These are phyloP conservation scores for Mya arenaria DNA, from an alignment of 1,140 invertebrate species.

Conservation along the genomic window DNA sequence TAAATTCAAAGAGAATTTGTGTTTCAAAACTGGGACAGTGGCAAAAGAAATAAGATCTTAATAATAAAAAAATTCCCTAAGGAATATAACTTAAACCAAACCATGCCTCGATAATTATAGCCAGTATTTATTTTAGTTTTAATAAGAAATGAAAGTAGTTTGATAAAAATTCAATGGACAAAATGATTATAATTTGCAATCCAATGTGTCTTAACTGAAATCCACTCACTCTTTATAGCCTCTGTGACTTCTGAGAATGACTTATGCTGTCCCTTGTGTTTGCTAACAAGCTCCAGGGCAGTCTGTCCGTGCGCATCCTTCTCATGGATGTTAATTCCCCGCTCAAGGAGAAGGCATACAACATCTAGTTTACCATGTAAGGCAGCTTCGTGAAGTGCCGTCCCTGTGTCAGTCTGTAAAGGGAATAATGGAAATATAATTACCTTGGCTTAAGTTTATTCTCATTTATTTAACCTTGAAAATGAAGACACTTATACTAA, in stretches of 20 bases:
- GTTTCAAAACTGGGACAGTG: no score
- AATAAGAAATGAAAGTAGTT: no score
- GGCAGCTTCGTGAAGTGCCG: slow-evolving; percentile 96
- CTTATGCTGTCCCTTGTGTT: slow-evolving; percentile 91
- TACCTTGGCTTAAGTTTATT: no score
- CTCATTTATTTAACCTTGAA: no score
- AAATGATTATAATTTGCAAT: neutral
- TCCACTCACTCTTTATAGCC: no score
- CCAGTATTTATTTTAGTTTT: no score
- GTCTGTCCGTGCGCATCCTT: slow-evolving; percentile 90
- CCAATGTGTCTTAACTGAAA: no score
- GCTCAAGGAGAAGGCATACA: slow-evolving; percentile 90
- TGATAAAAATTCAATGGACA: neutral
- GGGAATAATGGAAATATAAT: slow-evolving; percentile 14
- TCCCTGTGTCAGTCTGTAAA: slow-evolving; percentile 91
- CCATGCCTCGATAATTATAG: no score
- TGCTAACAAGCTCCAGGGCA: slow-evolving; percentile 92
- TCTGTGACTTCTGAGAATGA: slow-evolving; percentile 43
- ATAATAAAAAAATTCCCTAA: neutral
- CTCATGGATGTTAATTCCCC: slow-evolving; percentile 88
- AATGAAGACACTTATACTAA: no score
- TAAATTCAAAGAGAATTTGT: neutral
- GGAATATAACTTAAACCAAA: no score
- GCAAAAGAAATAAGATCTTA: neutral
- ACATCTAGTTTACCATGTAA: slow-evolving; percentile 96